Base-by-base conservation (phyloP, 2,113 vertebrate species). In the Danionella cerebrum region DNA sequence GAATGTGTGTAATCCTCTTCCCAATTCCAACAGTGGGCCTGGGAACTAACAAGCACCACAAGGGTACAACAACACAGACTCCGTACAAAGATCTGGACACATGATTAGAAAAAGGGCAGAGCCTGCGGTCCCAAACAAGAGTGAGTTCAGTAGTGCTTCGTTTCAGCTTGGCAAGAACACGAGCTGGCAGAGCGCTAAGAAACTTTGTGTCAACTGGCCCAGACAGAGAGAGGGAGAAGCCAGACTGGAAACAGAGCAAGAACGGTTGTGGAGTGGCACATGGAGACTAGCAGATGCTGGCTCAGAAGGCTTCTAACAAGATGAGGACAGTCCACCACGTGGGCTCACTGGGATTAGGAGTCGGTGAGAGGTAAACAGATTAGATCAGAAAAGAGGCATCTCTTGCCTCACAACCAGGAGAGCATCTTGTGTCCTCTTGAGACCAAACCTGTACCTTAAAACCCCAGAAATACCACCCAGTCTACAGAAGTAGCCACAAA, bases 271-370 rank as follows among this genome's bases (percentile, higher is more conserved):
- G 64, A 35, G 13, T 65, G 78, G 69, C 25, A 64, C 76, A 47
- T 47, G 70, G 65, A 75, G 66, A 41, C 53, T 83, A 84, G 86
- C 92, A 95, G 88, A 87, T 89, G 89, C 85, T 76, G 44, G 75
- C 89, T 86, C 87, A 91, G 89, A 93, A 94, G 91, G 90, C 65
- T 64, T 75, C 85, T 94, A 96, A 96, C 87, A 89, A 91, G 93
- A 97, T 97, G 91, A 96, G 86, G 86, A 83, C 67, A 76, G 78
- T 78, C 78, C 74, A 73, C 86, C 89, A 92, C 90, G 88, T 89
- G 82, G 87, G 84, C 86, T 85, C 4, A 83, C 81, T 69, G 80
- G 90, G 93, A 94, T 98, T 95, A 95, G 84, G 81, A 83, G 77
- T 83, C 81, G 92, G 84, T 77, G 84, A 83, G 85, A 91, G 87